Base-by-base conservation (phyloP, 1,140 invertebrate species). In the Drosophila subpulchrella region DNA sequence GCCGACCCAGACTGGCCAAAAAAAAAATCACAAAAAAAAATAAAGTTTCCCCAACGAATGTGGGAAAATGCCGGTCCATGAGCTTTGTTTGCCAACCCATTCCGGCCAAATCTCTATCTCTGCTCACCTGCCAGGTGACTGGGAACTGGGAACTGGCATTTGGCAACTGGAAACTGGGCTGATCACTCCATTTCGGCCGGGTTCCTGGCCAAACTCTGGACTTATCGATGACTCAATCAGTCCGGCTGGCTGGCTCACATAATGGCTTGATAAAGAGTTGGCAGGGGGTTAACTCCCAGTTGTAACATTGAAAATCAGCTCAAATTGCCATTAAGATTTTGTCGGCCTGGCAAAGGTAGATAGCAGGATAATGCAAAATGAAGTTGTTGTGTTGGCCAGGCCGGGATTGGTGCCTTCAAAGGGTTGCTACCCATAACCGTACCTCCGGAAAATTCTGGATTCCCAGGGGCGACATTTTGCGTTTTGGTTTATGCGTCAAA, bases 241-340 rank as follows among this genome's bases (percentile, higher is more conserved):
- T 55, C 54, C 61, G 59, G 59, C 58, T 67, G 63, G 51, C 70
- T 57, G 81, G 58, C 75, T 75, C 55, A 65, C 70, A 78, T 89
- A 89, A 89, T 90, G 85, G 85, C 85, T 89, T 78, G 85, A 89
- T 89, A 89, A 89, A 84, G 81, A 84, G 76, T 71, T 77, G 73
- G 59, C 78, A 61, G 48, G 48, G 27, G 54, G 24, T 34, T 68
- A 91, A 92, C 80, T 92, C 91, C 91, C 91, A 81, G 75, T 76
- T 80, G 91, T 86, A 86, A 92, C 91, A 92, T 92, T 92, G 83
- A 88, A 86, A 88, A 88, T 88, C 83, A 88, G 80, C 83, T 88
- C 84, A 73, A 88, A 89, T 79, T 88, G 84, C 83, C 83, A 88
- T 89, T 88, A 80, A 83, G 84, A 83, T 76, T 83, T 89, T 70